Evolutionary conservation across 2,113 vertebrate genomes (phyloP).

Genomic region (Grallaria varia): DNA sequence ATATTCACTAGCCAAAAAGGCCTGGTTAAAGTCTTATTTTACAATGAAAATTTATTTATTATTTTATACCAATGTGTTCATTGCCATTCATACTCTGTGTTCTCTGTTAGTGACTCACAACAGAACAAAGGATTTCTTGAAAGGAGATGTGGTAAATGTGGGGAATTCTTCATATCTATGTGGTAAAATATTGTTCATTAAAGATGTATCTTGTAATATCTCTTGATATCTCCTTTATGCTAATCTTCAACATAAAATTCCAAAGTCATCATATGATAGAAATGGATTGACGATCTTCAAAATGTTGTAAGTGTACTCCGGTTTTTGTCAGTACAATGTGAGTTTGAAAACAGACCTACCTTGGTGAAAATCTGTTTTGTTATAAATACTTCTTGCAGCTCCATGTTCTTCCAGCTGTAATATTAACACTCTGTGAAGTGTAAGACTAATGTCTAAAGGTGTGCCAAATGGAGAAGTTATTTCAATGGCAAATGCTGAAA

Average conservation of each 20-base stretch:
- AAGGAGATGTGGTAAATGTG: not conserved
- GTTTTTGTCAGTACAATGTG: not conserved
- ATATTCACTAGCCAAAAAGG: not conserved
- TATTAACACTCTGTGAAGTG: not conserved
- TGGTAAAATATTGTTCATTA: not conserved
- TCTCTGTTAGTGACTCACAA: not conserved
- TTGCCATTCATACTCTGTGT: not conserved
- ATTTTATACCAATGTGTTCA: not conserved
- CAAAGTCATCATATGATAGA: not conserved
- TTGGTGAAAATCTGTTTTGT: not conserved
- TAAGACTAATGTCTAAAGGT: not conserved
- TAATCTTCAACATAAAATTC: not conserved
- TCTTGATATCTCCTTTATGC: not conserved
- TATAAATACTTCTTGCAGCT: not conserved
- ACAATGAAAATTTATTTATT: not conserved
- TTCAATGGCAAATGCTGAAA: not conserved
- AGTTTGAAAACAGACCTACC: not conserved
- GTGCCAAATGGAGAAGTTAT: not conserved
- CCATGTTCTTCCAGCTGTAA: not conserved
- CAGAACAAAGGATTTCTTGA: not conserved
- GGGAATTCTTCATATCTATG: not conserved
- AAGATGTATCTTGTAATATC: not conserved
- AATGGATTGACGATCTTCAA: not conserved
- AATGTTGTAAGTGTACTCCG: not conserved
- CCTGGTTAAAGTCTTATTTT: not conserved